These are phyloP conservation scores for Drosophila rellima DNA, from an alignment of 2,888 invertebrate species.

Conservation along the genomic window DNA sequence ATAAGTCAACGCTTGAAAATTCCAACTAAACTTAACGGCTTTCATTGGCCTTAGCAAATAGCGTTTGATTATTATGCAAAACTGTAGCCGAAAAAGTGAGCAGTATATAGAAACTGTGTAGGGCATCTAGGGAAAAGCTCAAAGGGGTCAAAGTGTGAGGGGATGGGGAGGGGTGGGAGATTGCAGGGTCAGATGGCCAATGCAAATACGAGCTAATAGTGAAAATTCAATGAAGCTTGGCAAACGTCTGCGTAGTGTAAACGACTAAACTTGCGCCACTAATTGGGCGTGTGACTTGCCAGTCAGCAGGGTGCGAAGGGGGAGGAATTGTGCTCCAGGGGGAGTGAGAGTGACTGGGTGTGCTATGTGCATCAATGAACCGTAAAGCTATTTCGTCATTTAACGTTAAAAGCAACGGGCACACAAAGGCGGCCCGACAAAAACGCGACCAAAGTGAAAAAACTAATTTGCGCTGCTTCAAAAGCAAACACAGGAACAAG, in stretches of 20 bases:
- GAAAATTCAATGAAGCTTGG: conserved; percentile 79
- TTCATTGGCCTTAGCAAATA: conserved; percentile 73
- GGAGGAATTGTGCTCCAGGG: neutral
- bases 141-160: conserved; percentile 7
- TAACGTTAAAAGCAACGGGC: conserved; percentile 80
- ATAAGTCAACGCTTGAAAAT: conserved; percentile 76
- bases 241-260: conserved; percentile 65
- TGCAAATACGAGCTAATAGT: conserved; percentile 74
- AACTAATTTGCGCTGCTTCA: conserved; percentile 83
- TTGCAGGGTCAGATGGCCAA: conserved; percentile 56
- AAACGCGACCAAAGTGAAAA: conserved; percentile 80
- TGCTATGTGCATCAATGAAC: conserved; percentile 79
- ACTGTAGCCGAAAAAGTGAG: conserved; percentile 76
- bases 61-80: conserved; percentile 65
- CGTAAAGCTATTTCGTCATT: conserved; percentile 83
- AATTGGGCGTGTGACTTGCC: conserved; percentile 79
- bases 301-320: conserved; percentile 20
- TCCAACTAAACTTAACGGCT: conserved; percentile 74
- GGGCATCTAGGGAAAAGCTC: neutral
- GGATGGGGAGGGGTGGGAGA: too few relatives aligned
- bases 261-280: conserved; percentile 79
- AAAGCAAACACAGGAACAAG: conserved; percentile 72
- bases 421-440: conserved; percentile 77
- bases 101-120: conserved; percentile 27
- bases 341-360: conserved; percentile 37